A percentile compares a stretch with the other conserved stretches of the same genome.
Evolutionary conservation across 2,113 vertebrate genomes (phyloP).

Genomic region (Lichenostomus cassidix): DNA sequence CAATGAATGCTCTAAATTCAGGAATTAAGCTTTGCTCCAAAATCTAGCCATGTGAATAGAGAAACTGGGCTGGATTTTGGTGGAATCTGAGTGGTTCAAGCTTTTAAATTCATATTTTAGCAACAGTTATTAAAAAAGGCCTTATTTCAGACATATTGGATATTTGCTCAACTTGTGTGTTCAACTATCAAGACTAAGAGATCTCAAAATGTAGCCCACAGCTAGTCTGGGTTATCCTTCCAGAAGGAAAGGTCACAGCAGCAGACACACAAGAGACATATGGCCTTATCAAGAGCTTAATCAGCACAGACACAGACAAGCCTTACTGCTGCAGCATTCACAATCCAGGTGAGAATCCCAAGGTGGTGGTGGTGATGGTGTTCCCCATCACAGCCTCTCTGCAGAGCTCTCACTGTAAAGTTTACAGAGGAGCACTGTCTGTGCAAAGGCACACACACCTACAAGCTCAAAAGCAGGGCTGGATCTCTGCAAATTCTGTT

Average conservation of each 20-base stretch:
- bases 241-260: neutral
- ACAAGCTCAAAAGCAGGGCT: neutral
- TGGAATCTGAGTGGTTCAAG: neutral
- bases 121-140: neutral
- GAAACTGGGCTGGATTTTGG: neutral
- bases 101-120: neutral
- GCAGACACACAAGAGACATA: neutral
- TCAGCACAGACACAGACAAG: neutral
- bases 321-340: neutral
- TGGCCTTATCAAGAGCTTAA: neutral
- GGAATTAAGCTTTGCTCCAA: neutral
- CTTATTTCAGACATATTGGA: neutral
- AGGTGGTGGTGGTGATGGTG: neutral
- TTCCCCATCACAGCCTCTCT: neutral
- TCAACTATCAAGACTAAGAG: neutral
- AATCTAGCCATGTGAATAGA: neutral
- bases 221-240: neutral
- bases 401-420: neutral
- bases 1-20: neutral
- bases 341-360: neutral
- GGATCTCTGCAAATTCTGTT: neutral
- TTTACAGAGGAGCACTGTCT: neutral
- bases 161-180: neutral
- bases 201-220: neutral
- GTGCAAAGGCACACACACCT: rapidly evolving